phyloP scores from a whole-genome alignment of 1,140 invertebrate species.

The Tetramorium alpestre region DNA sequence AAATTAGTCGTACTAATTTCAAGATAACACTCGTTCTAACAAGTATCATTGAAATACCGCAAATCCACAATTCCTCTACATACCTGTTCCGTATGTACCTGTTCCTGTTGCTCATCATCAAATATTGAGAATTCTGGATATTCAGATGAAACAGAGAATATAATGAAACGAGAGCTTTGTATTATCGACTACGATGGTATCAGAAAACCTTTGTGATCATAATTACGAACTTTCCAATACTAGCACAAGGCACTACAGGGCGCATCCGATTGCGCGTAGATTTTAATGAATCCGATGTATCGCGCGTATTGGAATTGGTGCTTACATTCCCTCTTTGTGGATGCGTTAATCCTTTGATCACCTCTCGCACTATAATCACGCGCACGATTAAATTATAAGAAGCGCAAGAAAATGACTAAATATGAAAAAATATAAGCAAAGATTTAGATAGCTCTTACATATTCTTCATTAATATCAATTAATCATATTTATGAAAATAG shows the following conservation, averaged over 20 bases:
- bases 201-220: conserved; percentile 50
- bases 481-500: neutral
- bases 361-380: neutral
- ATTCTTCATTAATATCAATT: neutral
- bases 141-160: neutral
- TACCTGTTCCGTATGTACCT: neutral
- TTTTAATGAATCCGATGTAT: conserved; percentile 44
- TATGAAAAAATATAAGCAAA: neutral
- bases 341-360: neutral
- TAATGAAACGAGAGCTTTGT: conserved; percentile 39
- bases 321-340: conserved; percentile 12
- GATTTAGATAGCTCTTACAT: neutral
- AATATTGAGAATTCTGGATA: conserved; percentile 45
- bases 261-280: neutral
- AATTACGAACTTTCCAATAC: conserved; percentile 15
- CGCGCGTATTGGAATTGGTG: neutral
- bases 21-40: conserved; percentile 9
- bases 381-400: neutral
- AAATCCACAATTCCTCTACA: conserved; percentile 25
- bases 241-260: neutral
- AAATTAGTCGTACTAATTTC: conserved; percentile 42
- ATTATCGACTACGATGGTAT: conserved; percentile 1
- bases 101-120: conserved; percentile 8
- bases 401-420: neutral
- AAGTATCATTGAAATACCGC: conserved; percentile 10